These are phyloP conservation scores for Drosophila percnosoma DNA, from an alignment of 2,888 invertebrate species.

Conservation along the genomic window DNA sequence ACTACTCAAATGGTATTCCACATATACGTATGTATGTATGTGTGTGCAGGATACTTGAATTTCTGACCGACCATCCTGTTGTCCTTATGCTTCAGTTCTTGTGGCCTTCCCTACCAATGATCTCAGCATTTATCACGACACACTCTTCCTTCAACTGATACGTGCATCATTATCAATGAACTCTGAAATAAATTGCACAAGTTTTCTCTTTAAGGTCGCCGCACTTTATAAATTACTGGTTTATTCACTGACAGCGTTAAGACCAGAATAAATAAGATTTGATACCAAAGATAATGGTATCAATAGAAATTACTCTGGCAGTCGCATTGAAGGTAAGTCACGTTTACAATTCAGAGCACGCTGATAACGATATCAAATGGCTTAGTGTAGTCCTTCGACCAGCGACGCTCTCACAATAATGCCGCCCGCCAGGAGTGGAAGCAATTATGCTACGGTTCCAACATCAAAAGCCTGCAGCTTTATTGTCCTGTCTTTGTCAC, in stretches of 20 bases:
- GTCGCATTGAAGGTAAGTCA: neutral
- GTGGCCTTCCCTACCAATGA: slow-evolving; percentile 47
- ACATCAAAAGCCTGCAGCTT: slow-evolving; percentile 15
- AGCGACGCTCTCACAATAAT: neutral
- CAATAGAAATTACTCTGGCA: neutral
- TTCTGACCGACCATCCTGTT: slow-evolving; percentile 8
- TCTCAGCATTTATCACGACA: slow-evolving; percentile 23
- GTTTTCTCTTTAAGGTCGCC: slow-evolving; percentile 42
- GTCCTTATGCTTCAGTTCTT: slow-evolving; percentile 35
- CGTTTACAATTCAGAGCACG: neutral
- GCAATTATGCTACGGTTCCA: slow-evolving; percentile 33
- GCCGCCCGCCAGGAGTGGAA: slow-evolving; percentile 6
- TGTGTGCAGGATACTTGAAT: slow-evolving; percentile 1
- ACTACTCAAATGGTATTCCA: slow-evolving; percentile 24
- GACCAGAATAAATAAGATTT: neutral
- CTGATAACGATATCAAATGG: neutral
- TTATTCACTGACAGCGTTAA: neutral
- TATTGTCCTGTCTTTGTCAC: slow-evolving; percentile 9
- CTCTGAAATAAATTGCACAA: slow-evolving; percentile 61
- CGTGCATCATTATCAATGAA: neutral
- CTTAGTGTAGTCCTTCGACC: neutral
- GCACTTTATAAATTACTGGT: slow-evolving; percentile 10
- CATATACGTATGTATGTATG: neutral
- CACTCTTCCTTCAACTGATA: slow-evolving; percentile 33
- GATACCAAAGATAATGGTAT: neutral